These are phyloP conservation scores for Odobenus rosmarus DNA, from an alignment of 2,113 vertebrate genomes.

Conservation along the genomic window DNA sequence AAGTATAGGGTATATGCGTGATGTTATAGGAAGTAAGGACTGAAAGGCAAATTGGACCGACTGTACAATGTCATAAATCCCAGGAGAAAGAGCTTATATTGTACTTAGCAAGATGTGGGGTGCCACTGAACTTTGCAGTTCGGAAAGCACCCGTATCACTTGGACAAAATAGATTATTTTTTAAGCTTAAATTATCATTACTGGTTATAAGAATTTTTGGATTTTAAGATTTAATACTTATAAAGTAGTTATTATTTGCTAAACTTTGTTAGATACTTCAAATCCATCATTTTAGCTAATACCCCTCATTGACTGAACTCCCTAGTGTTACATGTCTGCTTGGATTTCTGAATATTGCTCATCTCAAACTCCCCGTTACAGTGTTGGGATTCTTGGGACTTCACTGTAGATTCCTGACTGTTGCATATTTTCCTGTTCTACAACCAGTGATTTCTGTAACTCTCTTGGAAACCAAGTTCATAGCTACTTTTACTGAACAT, in stretches of 20 bases:
- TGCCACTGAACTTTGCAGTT: not conserved
- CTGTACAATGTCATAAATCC: not conserved
- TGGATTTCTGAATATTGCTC: not conserved
- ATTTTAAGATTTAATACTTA: conserved; percentile 40
- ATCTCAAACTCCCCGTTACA: not conserved
- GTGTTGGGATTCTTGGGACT: not conserved
- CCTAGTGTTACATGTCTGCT: not conserved
- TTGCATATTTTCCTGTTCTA: not conserved
- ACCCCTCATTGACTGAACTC: not conserved
- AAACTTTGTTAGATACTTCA: not conserved
- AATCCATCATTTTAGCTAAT: not conserved
- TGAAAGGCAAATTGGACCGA: not conserved
- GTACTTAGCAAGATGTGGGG: not conserved
- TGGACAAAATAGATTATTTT: not conserved
- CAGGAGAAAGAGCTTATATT: not conserved
- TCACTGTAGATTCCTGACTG: not conserved
- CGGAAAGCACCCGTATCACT: not conserved
- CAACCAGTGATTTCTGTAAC: not conserved
- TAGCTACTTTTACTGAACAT: not conserved
- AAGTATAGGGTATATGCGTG: not conserved
- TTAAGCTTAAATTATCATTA: not conserved
- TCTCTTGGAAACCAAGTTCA: not conserved
- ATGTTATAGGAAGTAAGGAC: not conserved
- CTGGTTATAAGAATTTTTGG: not conserved
- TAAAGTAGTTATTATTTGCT: not conserved